Evolutionary conservation across 1,140 invertebrate species (phyloP).

Genomic region (Anastatus disparis): DNA sequence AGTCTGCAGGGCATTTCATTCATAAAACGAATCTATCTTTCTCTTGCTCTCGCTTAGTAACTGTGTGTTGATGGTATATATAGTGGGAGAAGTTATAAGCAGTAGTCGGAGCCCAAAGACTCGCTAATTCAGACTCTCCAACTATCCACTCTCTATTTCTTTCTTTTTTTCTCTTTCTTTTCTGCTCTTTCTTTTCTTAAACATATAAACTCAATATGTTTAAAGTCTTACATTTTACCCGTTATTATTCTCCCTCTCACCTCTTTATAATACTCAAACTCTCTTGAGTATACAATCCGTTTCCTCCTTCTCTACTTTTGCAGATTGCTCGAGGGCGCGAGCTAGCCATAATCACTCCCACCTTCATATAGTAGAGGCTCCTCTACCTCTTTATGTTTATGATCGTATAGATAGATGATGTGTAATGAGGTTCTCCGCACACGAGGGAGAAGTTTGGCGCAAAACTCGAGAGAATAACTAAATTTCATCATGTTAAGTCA

Average conservation of each 20-base stretch:
- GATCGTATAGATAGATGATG: too few species aligned
- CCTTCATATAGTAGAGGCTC: neutral
- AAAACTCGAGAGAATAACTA: too few species aligned
- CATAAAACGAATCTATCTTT: slow-evolving; percentile 34
- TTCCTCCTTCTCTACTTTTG: too few species aligned
- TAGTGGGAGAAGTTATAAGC: too few species aligned
- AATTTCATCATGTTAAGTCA: too few species aligned
- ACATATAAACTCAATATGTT: too few species aligned
- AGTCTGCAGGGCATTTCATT: slow-evolving; percentile 45
- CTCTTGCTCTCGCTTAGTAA: slow-evolving; percentile 20
- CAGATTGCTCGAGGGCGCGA: slow-evolving; percentile 6
- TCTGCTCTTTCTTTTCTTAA: neutral
- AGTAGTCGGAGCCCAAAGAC: neutral
- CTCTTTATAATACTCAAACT: too few species aligned
- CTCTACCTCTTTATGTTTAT: too few species aligned
- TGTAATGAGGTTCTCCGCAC: too few species aligned
- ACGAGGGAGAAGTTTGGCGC: too few species aligned
- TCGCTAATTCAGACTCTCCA: slow-evolving; percentile 8
- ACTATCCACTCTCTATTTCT: slow-evolving; percentile 15
- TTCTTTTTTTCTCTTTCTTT: slow-evolving; percentile 9
- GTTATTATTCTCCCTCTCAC: slow-evolving; percentile 14
- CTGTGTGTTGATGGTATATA: too few species aligned
- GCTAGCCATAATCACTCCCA: slow-evolving; percentile 6
- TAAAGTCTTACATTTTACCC: neutral
- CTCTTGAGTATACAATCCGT: too few species aligned